phyloP scores from a whole-genome alignment of 2,888 invertebrate genomes.

The Drosophila barbarae region DNA sequence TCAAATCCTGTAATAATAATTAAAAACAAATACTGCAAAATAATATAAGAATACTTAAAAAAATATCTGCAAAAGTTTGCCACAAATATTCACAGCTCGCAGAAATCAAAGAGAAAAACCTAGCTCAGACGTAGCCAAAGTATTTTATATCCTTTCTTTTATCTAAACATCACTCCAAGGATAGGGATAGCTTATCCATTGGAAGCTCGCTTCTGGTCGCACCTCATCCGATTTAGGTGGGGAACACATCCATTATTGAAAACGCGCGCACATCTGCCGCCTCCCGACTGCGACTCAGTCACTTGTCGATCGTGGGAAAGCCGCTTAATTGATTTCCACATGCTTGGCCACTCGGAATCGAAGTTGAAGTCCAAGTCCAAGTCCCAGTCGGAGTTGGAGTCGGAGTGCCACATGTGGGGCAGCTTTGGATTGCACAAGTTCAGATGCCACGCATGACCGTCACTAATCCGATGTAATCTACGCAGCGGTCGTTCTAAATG shows the following conservation, averaged over 20 bases:
- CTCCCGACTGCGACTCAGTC: slow-evolving; percentile 21
- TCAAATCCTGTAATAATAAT: too few species aligned
- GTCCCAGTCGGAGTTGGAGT: background rate
- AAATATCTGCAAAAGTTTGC: background rate
- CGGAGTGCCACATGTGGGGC: slow-evolving; percentile 52
- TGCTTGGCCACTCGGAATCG: slow-evolving; percentile 53
- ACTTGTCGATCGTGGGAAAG: slow-evolving; percentile 78
- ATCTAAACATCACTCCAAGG: background rate
- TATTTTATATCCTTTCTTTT: background rate
- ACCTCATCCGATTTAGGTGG: background rate
- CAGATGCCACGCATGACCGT: slow-evolving; percentile 59
- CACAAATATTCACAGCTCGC: background rate
- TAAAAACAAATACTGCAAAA: background rate
- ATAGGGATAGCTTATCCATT: background rate
- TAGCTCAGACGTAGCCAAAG: background rate
- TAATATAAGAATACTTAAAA: background rate
- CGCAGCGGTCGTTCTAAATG: slow-evolving; percentile 14
- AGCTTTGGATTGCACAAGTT: slow-evolving; percentile 64
- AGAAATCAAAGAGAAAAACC: background rate
- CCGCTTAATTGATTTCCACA: slow-evolving; percentile 79
- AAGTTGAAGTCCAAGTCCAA: background rate
- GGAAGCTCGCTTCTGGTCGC: slow-evolving; percentile 6
- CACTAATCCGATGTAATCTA: slow-evolving; percentile 51
- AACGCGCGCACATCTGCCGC: slow-evolving; percentile 16
- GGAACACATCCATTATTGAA: slow-evolving; percentile 3